These are phyloP conservation scores for Caprella mutica DNA, from an alignment of 2,888 invertebrate species.

Conservation along the genomic window DNA sequence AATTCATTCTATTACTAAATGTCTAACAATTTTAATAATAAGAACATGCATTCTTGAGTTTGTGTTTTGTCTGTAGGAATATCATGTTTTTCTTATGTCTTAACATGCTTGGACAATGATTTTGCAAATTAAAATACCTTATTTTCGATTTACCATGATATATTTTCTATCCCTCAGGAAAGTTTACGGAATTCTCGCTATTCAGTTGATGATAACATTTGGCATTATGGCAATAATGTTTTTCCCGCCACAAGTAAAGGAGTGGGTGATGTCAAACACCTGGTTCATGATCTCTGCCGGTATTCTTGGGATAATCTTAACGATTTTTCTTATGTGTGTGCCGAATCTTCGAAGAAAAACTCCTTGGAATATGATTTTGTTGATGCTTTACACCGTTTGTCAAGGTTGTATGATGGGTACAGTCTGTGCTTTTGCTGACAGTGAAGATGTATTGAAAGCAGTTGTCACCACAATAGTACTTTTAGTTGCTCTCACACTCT, in stretches of 20 bases:
- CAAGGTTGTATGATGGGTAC: slow-evolving; percentile 69
- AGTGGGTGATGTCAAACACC: slow-evolving; percentile 2
- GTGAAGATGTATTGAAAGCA: slow-evolving; percentile 65
- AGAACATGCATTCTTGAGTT: no score
- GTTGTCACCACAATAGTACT: slow-evolving; percentile 79
- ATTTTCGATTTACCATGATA: no score
- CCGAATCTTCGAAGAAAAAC: slow-evolving; percentile 53
- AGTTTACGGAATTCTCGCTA: slow-evolving; percentile 72
- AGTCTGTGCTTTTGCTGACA: slow-evolving; percentile 53
- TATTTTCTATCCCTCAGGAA: slow-evolving; percentile 46
- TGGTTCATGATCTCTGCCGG: slow-evolving; percentile 22
- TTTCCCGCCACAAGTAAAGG: slow-evolving; percentile 24
- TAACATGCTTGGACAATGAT: no score
- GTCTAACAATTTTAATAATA: no score
- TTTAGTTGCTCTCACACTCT: slow-evolving; percentile 70
- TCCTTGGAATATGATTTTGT: slow-evolving; percentile 78
- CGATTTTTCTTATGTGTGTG: slow-evolving; percentile 31
- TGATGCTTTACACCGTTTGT: slow-evolving; percentile 69
- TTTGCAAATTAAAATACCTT: no score
- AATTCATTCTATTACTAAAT: no score
- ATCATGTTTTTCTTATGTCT: no score
- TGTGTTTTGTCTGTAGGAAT: no score
- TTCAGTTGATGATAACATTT: slow-evolving; percentile 67
- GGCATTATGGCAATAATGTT: slow-evolving; percentile 66
- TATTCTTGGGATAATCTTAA: slow-evolving; percentile 20